Evolutionary conservation across 2,797 vertebrate genomes (phyloP).

Genomic region (Antrozous pallidus): DNA sequence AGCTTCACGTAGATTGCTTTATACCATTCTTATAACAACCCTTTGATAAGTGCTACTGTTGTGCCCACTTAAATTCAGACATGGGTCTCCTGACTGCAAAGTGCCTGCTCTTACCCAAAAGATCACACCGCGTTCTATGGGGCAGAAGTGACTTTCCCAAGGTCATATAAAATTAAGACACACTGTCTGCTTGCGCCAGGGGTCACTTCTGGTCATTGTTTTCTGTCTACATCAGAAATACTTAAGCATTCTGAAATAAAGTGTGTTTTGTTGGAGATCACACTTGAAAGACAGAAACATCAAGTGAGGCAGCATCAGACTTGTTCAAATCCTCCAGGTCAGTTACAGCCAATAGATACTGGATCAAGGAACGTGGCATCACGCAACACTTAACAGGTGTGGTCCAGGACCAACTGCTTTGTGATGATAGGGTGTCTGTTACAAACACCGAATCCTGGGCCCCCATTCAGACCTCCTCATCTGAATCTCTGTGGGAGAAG

Average conservation of each 20-base stretch:
- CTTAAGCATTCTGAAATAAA: not conserved
- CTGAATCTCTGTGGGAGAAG: not conserved
- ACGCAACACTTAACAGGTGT: not conserved
- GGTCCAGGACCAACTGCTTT: not conserved
- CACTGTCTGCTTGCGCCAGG: not conserved
- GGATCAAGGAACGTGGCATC: accelerated
- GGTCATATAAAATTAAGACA: not conserved
- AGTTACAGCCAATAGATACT: not conserved
- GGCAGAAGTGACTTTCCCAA: not conserved
- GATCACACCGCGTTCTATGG: not conserved
- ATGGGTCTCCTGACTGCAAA: not conserved
- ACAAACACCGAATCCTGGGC: not conserved
- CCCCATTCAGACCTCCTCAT: not conserved
- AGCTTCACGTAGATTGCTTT: not conserved
- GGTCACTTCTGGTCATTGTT: not conserved
- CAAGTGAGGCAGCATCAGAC: accelerated
- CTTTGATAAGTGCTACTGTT: not conserved
- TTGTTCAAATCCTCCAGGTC: not conserved
- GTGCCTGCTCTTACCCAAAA: not conserved
- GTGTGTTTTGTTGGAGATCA: not conserved
- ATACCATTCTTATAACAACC: not conserved
- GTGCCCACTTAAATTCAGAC: not conserved
- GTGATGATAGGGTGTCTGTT: not conserved
- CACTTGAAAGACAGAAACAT: not conserved
- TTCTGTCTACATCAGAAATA: not conserved